Conservation (phyloP, 2,888 invertebrate genomes). For the Stenotaenia linearis region DNA sequence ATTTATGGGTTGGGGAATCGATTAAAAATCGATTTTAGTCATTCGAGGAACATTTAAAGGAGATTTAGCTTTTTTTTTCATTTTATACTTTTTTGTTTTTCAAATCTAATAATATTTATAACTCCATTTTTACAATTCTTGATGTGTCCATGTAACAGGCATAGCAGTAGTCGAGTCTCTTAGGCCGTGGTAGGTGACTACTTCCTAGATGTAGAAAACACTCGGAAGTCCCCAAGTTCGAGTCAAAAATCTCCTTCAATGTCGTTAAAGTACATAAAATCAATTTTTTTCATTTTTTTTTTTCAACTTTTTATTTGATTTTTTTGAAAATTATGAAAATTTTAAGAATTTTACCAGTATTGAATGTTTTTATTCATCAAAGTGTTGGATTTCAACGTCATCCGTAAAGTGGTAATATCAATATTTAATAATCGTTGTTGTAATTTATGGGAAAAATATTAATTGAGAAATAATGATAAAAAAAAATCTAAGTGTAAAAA, state of each 20-base stretch:
- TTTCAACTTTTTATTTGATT: too few species aligned
- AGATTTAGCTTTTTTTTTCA: neutral
- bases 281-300: neutral
- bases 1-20: neutral
- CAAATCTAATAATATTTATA: neutral
- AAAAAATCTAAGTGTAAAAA: neutral
- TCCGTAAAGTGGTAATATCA: neutral
- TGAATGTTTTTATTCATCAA: neutral
- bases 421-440: neutral
- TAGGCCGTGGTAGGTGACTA: neutral
- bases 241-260: neutral
- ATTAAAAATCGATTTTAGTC: neutral
- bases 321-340: neutral
- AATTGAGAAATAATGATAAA: neutral
- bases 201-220: neutral
- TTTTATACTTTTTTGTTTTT: neutral
- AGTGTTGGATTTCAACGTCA: neutral
- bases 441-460: neutral
- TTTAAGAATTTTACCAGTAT: neutral
- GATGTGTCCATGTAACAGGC: constrained; percentile 28
- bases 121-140: constrained; percentile 30
- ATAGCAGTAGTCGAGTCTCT: constrained; percentile 27
- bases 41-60: neutral
- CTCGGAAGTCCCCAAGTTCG: neutral
- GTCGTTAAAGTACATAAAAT: neutral